These are phyloP conservation scores for Crossoptilon crossoptilon DNA, from an alignment of 2,797 vertebrate genomes.

Conservation along the genomic window DNA sequence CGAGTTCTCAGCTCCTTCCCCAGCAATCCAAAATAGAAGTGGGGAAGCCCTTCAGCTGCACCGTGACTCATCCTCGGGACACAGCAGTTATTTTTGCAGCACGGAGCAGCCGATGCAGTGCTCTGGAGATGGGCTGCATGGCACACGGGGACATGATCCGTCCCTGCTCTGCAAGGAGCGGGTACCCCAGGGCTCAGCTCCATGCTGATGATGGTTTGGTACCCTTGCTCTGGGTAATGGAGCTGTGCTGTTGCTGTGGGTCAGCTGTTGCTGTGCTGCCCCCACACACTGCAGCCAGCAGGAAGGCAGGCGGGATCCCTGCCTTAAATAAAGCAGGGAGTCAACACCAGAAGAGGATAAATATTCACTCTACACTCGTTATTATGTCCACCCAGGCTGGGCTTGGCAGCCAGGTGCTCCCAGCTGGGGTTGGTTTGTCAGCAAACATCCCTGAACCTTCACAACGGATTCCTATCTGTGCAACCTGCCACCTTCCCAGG, in stretches of 20 bases:
- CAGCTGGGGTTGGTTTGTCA: background rate
- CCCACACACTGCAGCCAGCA: background rate
- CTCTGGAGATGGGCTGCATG: background rate
- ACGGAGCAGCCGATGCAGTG: background rate
- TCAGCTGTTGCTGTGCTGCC: background rate
- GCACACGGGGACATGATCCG: accelerated
- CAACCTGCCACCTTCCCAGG: background rate
- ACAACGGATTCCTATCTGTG: background rate
- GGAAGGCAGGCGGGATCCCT: background rate
- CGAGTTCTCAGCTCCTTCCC: background rate
- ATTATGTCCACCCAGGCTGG: background rate
- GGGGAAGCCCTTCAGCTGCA: slow-evolving; percentile 67
- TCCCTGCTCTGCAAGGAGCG: accelerated
- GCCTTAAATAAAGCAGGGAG: background rate
- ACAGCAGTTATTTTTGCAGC: slow-evolving; percentile 20
- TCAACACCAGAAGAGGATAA: background rate
- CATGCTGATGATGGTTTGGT: background rate
- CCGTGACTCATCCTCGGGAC: slow-evolving; percentile 37
- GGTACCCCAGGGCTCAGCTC: background rate
- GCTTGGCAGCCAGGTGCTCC: background rate
- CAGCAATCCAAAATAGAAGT: background rate
- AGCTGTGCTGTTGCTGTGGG: background rate
- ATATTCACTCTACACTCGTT: background rate
- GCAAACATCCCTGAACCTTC: background rate
- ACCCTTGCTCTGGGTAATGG: background rate